Evolutionary conservation across 2,113 vertebrate species (phyloP).

Genomic region (Coracopsis vasa): DNA sequence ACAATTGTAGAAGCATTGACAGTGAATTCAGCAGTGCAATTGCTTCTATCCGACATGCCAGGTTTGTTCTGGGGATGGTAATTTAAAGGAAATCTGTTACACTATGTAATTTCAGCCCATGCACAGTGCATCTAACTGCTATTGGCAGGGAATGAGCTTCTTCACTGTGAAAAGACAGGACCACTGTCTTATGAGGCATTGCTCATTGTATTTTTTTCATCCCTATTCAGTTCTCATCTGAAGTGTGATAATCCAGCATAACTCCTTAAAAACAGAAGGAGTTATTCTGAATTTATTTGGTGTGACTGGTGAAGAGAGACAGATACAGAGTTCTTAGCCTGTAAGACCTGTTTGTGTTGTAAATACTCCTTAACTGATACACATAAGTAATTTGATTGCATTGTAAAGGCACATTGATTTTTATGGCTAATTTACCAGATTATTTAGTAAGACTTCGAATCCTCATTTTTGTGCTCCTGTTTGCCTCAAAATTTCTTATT

Average conservation of each 20-base stretch:
- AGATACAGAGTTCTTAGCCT: not conserved
- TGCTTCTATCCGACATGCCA: slow-evolving; percentile 95
- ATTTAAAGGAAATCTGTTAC: not conserved
- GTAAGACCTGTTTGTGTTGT: not conserved
- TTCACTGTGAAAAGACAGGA: not conserved
- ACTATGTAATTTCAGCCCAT: not conserved
- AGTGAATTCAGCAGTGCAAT: slow-evolving; percentile 96
- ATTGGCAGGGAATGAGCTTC: not conserved
- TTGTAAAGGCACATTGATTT: not conserved
- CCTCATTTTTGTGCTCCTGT: not conserved
- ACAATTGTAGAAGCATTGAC: slow-evolving; percentile 98
- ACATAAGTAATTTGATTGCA: not conserved
- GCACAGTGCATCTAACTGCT: not conserved
- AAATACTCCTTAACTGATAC: not conserved
- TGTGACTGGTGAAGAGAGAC: not conserved
- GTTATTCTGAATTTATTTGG: not conserved
- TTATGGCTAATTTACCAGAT: not conserved
- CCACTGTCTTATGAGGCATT: not conserved
- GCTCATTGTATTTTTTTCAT: not conserved
- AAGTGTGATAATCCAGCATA: not conserved
- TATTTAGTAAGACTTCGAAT: not conserved
- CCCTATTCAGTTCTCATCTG: not conserved
- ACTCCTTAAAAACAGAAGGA: not conserved
- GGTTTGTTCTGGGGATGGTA: slow-evolving; percentile 69
- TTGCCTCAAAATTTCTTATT: not conserved